A percentile compares a stretch with the other conserved stretches of the same genome.
Conservation (phyloP, 1,140 invertebrate species). For the Listronotus bonariensis region DNA sequence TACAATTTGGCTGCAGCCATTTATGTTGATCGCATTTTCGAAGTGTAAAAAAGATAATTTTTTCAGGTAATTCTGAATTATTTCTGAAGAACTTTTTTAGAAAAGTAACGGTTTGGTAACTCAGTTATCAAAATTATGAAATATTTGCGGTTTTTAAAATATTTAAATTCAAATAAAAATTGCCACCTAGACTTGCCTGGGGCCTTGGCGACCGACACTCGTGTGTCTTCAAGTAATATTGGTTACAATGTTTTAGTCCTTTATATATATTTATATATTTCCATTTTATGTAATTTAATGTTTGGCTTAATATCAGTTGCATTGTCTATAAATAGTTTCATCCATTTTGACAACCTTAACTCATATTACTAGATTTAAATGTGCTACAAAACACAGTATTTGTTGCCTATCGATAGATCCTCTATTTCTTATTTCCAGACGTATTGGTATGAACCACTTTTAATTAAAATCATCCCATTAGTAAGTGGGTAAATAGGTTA, state of each 20-base stretch:
- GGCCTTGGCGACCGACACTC: slow-evolving; percentile 37
- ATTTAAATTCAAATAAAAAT: slow-evolving; percentile 32
- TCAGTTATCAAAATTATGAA: background rate
- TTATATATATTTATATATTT: too few relatives aligned
- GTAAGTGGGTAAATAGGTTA: too few relatives aligned
- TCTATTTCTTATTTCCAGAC: too few relatives aligned
- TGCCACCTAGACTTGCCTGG: slow-evolving; percentile 50
- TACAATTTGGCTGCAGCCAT: slow-evolving; percentile 54
- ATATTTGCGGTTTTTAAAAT: slow-evolving; percentile 4
- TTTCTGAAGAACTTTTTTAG: slow-evolving; percentile 20
- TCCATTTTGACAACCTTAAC: slow-evolving; percentile 42
- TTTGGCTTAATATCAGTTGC: background rate
- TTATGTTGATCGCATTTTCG: slow-evolving; percentile 53
- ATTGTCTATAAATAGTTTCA: slow-evolving; percentile 47
- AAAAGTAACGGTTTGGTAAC: background rate
- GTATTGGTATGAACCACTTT: too few relatives aligned
- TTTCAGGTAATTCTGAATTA: slow-evolving; percentile 48
- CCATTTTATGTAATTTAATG: too few relatives aligned
- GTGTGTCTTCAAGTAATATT: background rate
- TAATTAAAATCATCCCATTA: too few relatives aligned
- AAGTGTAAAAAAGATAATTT: slow-evolving; percentile 46
- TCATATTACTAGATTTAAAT: slow-evolving; percentile 20
- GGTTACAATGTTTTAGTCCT: too few relatives aligned
- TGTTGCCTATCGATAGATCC: too few relatives aligned
- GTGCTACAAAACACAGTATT: too few relatives aligned